Evolutionary conservation across 2,797 vertebrate genomes (phyloP).

Genomic region (Dallia pectoralis): DNA sequence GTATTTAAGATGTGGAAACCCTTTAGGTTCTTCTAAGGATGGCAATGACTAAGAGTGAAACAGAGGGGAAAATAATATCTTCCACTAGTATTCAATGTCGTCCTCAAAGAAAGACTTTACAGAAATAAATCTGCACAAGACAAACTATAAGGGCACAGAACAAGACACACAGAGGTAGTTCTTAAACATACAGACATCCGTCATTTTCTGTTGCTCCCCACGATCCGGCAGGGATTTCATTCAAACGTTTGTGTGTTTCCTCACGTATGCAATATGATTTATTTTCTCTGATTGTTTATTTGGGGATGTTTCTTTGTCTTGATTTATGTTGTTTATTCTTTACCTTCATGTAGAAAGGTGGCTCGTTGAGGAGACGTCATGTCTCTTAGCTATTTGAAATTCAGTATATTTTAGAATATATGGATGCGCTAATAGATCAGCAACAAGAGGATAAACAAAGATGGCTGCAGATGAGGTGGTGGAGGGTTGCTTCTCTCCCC

Average conservation of each 20-base stretch:
- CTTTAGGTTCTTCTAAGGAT: not conserved
- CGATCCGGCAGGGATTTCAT: not conserved
- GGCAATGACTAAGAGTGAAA: not conserved
- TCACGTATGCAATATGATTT: not conserved
- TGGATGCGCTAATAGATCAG: conserved; percentile 18
- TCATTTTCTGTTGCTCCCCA: not conserved
- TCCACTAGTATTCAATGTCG: not conserved
- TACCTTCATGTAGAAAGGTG: not conserved
- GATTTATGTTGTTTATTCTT: not conserved
- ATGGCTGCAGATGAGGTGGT: conserved; percentile 21
- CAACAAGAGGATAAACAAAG: conserved; percentile 30
- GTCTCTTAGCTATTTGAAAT: not conserved
- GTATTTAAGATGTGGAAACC: not conserved
- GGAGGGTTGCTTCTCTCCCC: conserved; percentile 32
- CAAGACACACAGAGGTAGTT: not conserved
- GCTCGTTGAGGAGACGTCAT: not conserved
- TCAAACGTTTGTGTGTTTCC: no score
- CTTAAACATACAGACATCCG: not conserved
- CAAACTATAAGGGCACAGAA: not conserved
- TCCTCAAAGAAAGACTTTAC: not conserved
- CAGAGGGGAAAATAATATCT: not conserved
- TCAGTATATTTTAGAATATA: not conserved
- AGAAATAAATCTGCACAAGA: not conserved
- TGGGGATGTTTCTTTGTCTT: not conserved
- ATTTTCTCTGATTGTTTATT: not conserved